Base-by-base conservation (phyloP, 2,888 invertebrate species). In the Ptychoptera contaminata region DNA sequence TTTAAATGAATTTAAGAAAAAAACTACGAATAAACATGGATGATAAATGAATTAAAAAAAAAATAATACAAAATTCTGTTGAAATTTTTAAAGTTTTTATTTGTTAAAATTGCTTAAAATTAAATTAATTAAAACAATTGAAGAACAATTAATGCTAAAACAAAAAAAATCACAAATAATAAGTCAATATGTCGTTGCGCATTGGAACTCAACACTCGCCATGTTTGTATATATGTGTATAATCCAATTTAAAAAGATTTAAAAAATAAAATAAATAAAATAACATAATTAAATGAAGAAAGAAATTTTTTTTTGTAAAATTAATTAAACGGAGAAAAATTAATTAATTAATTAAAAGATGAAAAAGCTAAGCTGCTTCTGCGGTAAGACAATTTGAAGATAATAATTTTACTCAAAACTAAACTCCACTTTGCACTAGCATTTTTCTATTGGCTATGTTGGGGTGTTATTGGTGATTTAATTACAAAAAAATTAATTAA, bases 141-240 rank as follows among this genome's bases (percentile, higher is more conserved):
- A n/a, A n/a, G n/a, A n/a, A n/a, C n/a, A n/a, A n/a, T n/a, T n/a
- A n/a, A n/a, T n/a, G n/a, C n/a, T n/a, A n/a, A n/a, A n/a, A n/a
- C n/a, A n/a, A n/a, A n/a, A n/a, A 10, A 12, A 14, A 14, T 15
- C 16, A 16, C n/a, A 37, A 37, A 12, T 14, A 37, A 12, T 30
- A 40, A 42, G 43, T 46, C 42, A 45, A 44, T 43, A 42, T 31
- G 46, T 46, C 44, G 38, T 44, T 42, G 44, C 43, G 32, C 37
- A 45, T 48, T 46, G 48, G 48, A 48, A 48, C 48, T 45, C 48
- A 46, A 48, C 46, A 48, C 48, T 48, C 48, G 48, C 48, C 48
- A 48, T 46, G 48, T 43, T 37, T 48, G 45, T 46, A 48, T 43
- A 48, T 48, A 48, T 46, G 44, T 48, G 48, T 48, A 48, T 48